These are phyloP conservation scores for Salmo trutta DNA, from an alignment of 2,797 vertebrate genomes.

Conservation along the genomic window DNA sequence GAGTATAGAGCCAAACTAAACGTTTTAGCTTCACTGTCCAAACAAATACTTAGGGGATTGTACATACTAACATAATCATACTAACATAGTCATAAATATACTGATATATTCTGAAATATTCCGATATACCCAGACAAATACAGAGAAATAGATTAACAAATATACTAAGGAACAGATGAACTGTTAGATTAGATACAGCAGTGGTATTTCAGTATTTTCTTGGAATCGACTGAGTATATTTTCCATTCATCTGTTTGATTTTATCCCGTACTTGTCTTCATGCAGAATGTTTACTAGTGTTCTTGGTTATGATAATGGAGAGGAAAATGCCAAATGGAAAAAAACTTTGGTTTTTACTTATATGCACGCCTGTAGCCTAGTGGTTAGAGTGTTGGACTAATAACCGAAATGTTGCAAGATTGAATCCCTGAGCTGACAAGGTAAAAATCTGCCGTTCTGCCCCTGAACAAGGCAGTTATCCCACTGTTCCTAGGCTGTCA, in stretches of 20 bases:
- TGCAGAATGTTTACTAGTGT: not conserved
- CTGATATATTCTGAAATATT: not conserved
- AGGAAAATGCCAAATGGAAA: not conserved
- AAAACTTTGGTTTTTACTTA: conserved; percentile 36
- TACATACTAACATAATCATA: no score
- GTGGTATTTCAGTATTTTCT: not conserved
- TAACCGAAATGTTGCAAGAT: no score
- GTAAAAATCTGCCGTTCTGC: no score
- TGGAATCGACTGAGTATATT: not conserved
- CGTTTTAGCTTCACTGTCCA: no score
- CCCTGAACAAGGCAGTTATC: no score
- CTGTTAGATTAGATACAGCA: not conserved
- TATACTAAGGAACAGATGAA: not conserved
- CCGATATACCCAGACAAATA: not conserved
- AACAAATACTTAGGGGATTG: no score
- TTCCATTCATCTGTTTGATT: conserved; percentile 30
- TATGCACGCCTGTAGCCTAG: conserved; percentile 15
- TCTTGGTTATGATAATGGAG: not conserved
- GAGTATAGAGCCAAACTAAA: no score
- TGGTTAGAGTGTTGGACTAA: no score
- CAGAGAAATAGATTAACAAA: no score
- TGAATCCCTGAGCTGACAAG: no score
- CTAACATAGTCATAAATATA: not conserved
- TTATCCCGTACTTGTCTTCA: conserved; percentile 10
- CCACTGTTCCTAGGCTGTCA: no score